Evolutionary conservation across 2,888 invertebrate species (phyloP), one percentile per base, ranked within the genome.

Genomic region (Apamea anceps): DNA sequence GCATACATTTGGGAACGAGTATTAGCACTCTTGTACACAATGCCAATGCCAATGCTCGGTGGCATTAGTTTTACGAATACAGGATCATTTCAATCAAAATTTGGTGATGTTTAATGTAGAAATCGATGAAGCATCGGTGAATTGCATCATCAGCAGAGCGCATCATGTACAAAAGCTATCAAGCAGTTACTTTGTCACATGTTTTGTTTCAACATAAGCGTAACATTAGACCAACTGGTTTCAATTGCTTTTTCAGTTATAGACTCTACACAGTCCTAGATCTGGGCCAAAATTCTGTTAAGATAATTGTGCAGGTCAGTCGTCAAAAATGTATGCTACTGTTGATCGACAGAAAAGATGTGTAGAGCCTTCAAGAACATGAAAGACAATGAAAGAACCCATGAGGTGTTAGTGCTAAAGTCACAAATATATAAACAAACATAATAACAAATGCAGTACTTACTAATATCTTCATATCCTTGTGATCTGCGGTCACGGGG

Each of bases 391-490:
- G 77, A 78, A 74, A 74, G 28, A 66, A 37, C 77, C 80, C 57
- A 18, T 73, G 21, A 21, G 70, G 54, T 75, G 81, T 87, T 85
- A 81, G 81, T 85, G 18, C 82, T 86, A 87, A 81, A 85, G 88
- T 90, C 86, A 88, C 87, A 88, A 88, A 93, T 94, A 94, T 90
- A 94, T 94, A 94, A 93, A 93, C 88, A 94, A 86, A 94, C 85
- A 93, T 92, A 93, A 93, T 94, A 94, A 91, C 84, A 87, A 92
- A 91, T 91, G 87, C 88, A 91, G 94, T 97, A 97, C 97, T 97
- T 96, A 97, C 97, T 97, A 97, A 96, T 90, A 97, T 97, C 92
- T 97, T 97, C 97, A 97, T 97, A 94, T 96, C 96, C 97, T 96
- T 97, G 94, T 95, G 95, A 93, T 96, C 96, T 89, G 95, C 92